Base-by-base conservation (phyloP, 2,888 invertebrate genomes). In the Chorisops tibialis region DNA sequence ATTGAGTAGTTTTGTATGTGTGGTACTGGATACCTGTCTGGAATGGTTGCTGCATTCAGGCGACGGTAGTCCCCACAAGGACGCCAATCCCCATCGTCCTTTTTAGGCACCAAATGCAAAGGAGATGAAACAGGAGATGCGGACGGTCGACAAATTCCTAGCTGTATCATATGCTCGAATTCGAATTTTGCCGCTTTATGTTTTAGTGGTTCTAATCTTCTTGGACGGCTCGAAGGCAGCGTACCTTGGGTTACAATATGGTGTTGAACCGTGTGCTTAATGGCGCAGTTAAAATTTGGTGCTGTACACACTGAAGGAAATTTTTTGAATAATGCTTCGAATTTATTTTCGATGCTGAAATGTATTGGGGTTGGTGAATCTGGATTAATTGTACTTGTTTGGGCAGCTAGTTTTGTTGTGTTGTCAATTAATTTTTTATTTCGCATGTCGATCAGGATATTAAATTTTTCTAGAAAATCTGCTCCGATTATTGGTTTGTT, bases 121-220 rank as follows among this genome's bases (percentile, higher is more conserved):
- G 61, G 61, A 9, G 58, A 60, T 9, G 56, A 54, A 9, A 38
- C 50, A 1, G 51, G 51, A n/a, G 63, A 63, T n/a, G 56, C 22
- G 2, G 56, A 65, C 0, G 61, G 52, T 6, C 62, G 18, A 21
- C 62, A 65, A 35, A 65, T 58, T 9, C 63, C 61, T 16, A 63
- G 21, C 4, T 52, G 4, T 9, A 62, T 1, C 64, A 64, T 54
- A 9, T 62, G 37, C 6, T 64, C 58, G 30, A 61, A 64, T 11
- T 62, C 58, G 35, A 50, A 61, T 64, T 66, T 52, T 65, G 66
- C 63, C 61, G 65, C 52, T 62, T 65, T 66, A 49, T 50, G 41
- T 59, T 54, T 65, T 48, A 61, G 48, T 35, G 54, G 58, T 6
- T 62, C 54, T 59, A 62, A 61, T 54, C 66, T 63, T 60, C 61